phyloP scores from a whole-genome alignment of 2,113 vertebrate species.

The Acanthochromis polyacanthus region DNA sequence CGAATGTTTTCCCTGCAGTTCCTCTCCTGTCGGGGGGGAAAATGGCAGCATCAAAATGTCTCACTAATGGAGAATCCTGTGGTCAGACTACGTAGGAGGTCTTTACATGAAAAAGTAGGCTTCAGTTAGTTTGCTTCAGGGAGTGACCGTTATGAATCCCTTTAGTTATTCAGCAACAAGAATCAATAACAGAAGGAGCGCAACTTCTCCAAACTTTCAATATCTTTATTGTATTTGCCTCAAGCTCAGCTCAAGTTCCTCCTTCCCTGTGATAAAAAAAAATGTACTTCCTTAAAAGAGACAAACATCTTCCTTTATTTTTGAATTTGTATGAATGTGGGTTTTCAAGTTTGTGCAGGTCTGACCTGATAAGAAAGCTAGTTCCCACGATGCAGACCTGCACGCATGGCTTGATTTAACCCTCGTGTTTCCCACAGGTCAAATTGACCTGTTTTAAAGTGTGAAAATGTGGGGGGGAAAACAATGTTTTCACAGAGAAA shows the following conservation, averaged over 20 bases:
- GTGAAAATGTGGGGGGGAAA: no score
- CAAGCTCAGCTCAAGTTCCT: constrained; percentile 31
- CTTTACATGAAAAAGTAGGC: constrained; percentile 20
- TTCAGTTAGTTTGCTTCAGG: neutral
- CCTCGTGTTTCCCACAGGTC: no score
- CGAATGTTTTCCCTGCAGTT: constrained; percentile 35
- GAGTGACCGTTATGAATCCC: neutral
- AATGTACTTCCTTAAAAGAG: constrained; percentile 45
- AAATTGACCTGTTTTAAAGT: no score
- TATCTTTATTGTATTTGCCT: constrained; percentile 18
- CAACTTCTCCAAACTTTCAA: constrained; percentile 12
- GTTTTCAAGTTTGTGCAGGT: neutral
- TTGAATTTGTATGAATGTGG: neutral
- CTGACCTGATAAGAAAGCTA: constrained; percentile 4
- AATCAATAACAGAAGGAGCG: constrained; percentile 1
- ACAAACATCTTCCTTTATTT: constrained; percentile 7
- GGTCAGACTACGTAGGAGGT: neutral
- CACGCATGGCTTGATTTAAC: neutral
- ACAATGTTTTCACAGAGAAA: no score
- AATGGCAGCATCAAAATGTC: constrained; percentile 27
- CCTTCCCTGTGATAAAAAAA: neutral
- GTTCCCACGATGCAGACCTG: neutral
- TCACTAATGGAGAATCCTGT: constrained; percentile 2
- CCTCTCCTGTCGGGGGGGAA: constrained; percentile 40
- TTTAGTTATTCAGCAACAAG: constrained; percentile 12